Percentiles rank a stretch among this genome's conserved stretches.
phyloP scores from a whole-genome alignment of 2,113 vertebrate genomes.

The Nerophis lumbriciformis region DNA sequence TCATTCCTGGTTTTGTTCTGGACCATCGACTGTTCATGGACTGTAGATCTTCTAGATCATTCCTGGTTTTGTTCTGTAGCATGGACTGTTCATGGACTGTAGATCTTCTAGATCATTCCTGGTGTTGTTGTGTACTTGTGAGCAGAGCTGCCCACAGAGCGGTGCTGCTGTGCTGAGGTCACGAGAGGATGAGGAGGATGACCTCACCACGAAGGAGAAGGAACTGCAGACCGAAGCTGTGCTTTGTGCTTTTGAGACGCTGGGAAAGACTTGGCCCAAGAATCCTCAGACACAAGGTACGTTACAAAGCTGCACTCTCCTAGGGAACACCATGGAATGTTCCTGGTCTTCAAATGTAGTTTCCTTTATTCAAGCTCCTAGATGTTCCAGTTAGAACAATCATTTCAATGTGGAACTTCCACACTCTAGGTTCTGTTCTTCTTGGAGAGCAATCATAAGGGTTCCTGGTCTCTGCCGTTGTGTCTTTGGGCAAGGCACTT shows the following conservation, averaged over 20 bases:
- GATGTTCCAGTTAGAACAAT: no score
- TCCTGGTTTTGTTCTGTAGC: no score
- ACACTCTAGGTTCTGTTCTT: no score
- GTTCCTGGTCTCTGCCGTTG: no score
- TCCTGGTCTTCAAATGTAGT: not conserved
- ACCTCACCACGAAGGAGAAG: conserved; percentile 77
- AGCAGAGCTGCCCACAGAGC: conserved; percentile 78
- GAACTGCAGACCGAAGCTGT: conserved; percentile 83
- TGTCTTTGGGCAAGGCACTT: no score
- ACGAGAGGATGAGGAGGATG: conserved; percentile 64
- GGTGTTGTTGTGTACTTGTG: conserved; percentile 1
- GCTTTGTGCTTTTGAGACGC: conserved; percentile 85
- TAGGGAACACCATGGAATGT: no score
- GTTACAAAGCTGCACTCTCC: conserved; percentile 2
- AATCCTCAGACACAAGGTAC: conserved; percentile 82
- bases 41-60: not conserved
- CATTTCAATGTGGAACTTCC: no score
- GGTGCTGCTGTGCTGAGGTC: conserved; percentile 55
- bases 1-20: not conserved
- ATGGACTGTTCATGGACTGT: no score
- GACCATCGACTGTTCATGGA: no score
- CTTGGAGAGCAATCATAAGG: no score
- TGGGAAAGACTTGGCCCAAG: conserved; percentile 90
- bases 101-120: no score
- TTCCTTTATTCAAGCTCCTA: not conserved